Conservation (phyloP, 1,140 invertebrate species). For the Belonocnema kinseyi region DNA sequence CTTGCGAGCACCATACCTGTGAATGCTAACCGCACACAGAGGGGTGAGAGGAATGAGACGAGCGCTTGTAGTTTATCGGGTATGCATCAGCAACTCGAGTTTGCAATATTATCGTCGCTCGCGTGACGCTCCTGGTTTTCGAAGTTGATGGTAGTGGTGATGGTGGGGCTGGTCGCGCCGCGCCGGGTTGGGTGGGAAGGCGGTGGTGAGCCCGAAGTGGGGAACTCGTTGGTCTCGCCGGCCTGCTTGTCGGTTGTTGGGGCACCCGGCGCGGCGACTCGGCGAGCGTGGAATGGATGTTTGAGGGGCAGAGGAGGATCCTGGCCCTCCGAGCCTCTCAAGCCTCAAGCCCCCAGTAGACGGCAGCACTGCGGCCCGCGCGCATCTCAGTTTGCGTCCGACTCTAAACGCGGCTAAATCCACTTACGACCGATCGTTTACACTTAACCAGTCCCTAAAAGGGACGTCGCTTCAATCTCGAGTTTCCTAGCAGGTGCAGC, state of each 20-base stretch:
- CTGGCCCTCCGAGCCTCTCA: constrained; percentile 49
- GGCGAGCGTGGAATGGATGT: constrained; percentile 29
- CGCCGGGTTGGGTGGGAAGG: constrained; percentile 34
- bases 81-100: constrained; percentile 57
- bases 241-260: constrained; percentile 5
- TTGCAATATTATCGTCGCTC: constrained; percentile 62
- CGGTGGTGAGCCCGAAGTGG: constrained; percentile 10
- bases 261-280: constrained; percentile 26
- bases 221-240: constrained; percentile 34
- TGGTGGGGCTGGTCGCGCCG: constrained; percentile 37
- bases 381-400: constrained; percentile 64
- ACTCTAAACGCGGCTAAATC: constrained; percentile 40
- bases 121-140: constrained; percentile 61
- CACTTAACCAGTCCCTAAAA: constrained; percentile 7
- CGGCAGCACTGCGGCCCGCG: constrained; percentile 74
- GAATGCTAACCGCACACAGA: constrained; percentile 34
- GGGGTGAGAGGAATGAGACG: constrained; percentile 22
- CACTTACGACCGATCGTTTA: constrained; percentile 31
- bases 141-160: constrained; percentile 42
- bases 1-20: constrained; percentile 36
- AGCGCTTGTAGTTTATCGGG: constrained; percentile 54
- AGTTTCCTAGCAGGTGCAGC: constrained; percentile 6
- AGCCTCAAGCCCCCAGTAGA: constrained; percentile 67
- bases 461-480: background rate
- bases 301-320: constrained; percentile 30